Conservation (phyloP, 2,113 vertebrate genomes). For the Chiloscyllium plagiosum region DNA sequence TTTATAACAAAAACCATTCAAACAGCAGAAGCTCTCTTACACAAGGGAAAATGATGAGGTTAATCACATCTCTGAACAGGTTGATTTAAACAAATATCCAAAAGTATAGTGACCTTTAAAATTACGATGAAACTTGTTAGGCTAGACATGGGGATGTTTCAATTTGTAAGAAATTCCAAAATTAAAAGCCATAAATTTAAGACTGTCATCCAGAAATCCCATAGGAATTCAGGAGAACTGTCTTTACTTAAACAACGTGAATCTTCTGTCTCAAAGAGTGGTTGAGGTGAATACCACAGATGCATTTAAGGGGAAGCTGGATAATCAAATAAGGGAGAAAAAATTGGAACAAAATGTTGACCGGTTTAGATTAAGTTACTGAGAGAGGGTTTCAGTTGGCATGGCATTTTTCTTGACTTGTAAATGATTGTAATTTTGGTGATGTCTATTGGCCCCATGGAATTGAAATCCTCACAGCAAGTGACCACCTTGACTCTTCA, state of each 20-base stretch:
- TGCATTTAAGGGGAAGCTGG: background rate
- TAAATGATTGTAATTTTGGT: background rate
- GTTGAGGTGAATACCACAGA: background rate
- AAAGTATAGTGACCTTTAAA: background rate
- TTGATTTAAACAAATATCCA: background rate
- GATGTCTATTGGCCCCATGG: background rate
- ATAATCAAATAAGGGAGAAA: background rate
- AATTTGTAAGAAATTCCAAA: background rate
- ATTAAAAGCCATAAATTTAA: background rate
- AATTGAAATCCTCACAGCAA: background rate
- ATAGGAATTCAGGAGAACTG: background rate
- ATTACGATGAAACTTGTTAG: background rate
- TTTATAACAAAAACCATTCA: background rate
- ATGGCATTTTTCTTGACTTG: background rate
- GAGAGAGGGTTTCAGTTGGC: background rate
- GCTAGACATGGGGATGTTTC: background rate
- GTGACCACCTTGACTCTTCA: background rate
- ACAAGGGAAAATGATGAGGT: background rate
- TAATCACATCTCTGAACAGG: no score
- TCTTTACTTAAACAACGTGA: background rate
- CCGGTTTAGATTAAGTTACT: background rate
- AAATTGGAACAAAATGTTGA: background rate
- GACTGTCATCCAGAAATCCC: background rate
- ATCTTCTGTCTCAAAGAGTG: background rate
- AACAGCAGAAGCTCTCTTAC: background rate